Conservation (phyloP, 2,797 vertebrate species). For the Nannoperca australis region DNA sequence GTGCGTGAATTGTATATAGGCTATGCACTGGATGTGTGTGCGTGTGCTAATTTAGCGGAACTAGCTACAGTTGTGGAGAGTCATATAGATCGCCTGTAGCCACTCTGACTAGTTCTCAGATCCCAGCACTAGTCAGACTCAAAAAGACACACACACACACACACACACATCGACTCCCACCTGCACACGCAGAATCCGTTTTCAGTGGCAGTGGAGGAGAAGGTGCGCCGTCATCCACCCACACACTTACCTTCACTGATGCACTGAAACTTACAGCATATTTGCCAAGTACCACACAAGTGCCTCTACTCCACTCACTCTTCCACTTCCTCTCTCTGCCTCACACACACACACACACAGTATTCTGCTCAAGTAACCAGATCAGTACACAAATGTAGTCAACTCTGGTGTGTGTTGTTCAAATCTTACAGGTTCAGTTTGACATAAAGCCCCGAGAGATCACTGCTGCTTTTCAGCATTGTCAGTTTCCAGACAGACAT, state of each 20-base stretch:
- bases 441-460: constrained; percentile 19
- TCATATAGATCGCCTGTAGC: constrained; percentile 40
- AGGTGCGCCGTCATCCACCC: constrained; percentile 66
- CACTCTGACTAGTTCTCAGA: constrained; percentile 52
- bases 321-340: constrained; percentile 54
- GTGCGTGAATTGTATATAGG: not conserved
- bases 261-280: constrained; percentile 59
- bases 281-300: constrained; percentile 65
- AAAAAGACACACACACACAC: constrained; percentile 5
- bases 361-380: not conserved
- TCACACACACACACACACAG: constrained; percentile 10
- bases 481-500: constrained; percentile 9
- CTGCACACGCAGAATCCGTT: constrained; percentile 45
- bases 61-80: constrained; percentile 39
- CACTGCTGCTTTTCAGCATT: not conserved
- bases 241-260: constrained; percentile 71
- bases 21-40: not conserved
- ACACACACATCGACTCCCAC: constrained; percentile 35
- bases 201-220: constrained; percentile 53
- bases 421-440: constrained; percentile 10
- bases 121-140: constrained; percentile 20
- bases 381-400: not conserved
- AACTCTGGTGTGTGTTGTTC: not conserved
- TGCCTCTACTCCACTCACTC: constrained; percentile 52
- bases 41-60: constrained; percentile 4